Base-by-base conservation (phyloP, 2,888 invertebrate genomes). In the Automeris io region DNA sequence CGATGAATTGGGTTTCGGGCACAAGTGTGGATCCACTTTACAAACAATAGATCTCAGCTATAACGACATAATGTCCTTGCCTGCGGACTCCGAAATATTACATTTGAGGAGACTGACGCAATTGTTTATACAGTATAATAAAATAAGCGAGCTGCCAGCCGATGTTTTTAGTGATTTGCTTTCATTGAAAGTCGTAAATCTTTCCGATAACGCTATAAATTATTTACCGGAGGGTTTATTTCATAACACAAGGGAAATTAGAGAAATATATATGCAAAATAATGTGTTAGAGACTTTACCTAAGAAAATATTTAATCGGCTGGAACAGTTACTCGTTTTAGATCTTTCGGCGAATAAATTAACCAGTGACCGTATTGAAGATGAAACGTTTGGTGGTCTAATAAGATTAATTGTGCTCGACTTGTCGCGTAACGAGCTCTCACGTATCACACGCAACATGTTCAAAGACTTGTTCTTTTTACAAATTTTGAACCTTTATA, bases 391-490 rank as follows among this genome's bases (percentile, higher is more conserved):
- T 71, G 89, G 92, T 50, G 95, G 95, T 49, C 88, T 96, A 61
- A 94, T 96, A 63, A 90, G 95, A 47, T 89, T 95, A 70, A 94
- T 96, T 61, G 92, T 96, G 52, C 88, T 96, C 61, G 95, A 96
- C 86, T 87, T 96, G 58, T 93, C 95, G 19, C 93, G 93, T 74
- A 97, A 97, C 74, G 89, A 91, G 41, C 78, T 96, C 48, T 92
- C 93, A 18, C 90, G 93, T 47, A 90, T 96, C 60, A 93, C 94
- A 54, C 90, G 92, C 32, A 90, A 90, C 58, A 94, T 94, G 60
- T 96, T 96, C 81, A 94, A 94, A 75, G 95, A 96, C 72, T 82
- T 96, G 51, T 94, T 93, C 72, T 95, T 95, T 80, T 87, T 96
- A 52, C 95, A 95, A 87, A 95, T 94, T 50, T 89, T 96, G 42